phyloP scores from a whole-genome alignment of 2,888 invertebrate genomes.

The Phlogophora meticulosa region DNA sequence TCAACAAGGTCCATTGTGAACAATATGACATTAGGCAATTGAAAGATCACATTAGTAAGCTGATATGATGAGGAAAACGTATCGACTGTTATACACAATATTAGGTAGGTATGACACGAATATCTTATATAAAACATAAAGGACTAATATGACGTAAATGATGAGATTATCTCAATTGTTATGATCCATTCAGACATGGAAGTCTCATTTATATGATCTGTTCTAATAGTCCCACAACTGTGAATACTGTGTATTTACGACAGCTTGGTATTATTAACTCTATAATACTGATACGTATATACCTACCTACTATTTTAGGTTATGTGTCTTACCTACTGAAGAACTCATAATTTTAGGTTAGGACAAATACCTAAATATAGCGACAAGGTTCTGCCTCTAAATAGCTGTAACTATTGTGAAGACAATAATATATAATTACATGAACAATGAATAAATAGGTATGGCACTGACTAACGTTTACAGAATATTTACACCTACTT shows the following conservation, averaged over 20 bases:
- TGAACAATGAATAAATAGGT: slow-evolving; percentile 11
- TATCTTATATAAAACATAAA: neutral
- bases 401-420: slow-evolving; percentile 10
- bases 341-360: neutral
- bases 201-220: slow-evolving; percentile 28
- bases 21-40: neutral
- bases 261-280: neutral
- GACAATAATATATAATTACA: slow-evolving; percentile 18
- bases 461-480: neutral
- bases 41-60: neutral
- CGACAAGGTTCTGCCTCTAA: neutral
- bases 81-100: neutral
- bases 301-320: neutral
- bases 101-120: neutral
- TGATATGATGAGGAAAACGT: slow-evolving; percentile 11
- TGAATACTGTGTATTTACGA: slow-evolving; percentile 4
- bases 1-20: neutral
- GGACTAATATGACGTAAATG: slow-evolving; percentile 34
- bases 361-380: slow-evolving; percentile 2
- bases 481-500: neutral
- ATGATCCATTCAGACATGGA: slow-evolving; percentile 43
- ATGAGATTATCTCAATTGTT: slow-evolving; percentile 45
- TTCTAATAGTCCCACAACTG: slow-evolving; percentile 22
- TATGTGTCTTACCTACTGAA: neutral
- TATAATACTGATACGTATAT: neutral